A percentile compares a stretch with the other conserved stretches of the same genome.
Evolutionary conservation across 2,797 vertebrate genomes (phyloP).

Genomic region (Morelia viridis): DNA sequence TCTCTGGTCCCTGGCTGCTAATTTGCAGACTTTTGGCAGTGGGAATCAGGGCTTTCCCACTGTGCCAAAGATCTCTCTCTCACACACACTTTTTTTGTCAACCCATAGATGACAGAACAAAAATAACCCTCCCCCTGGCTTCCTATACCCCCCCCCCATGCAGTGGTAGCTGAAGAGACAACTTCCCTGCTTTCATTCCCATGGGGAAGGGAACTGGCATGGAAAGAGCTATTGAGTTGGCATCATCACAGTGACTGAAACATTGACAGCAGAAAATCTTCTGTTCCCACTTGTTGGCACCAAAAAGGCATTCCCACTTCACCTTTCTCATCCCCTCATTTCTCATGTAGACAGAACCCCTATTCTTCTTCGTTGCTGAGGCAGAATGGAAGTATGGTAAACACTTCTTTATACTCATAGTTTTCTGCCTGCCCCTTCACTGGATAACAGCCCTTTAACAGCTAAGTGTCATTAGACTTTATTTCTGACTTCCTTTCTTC

Average conservation of each 20-base stretch:
- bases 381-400: background rate
- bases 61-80: background rate
- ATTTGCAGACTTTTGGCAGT: background rate
- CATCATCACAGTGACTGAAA: background rate
- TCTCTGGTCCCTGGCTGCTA: background rate
- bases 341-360: constrained; percentile 4
- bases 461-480: background rate
- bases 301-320: background rate
- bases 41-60: background rate
- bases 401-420: background rate
- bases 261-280: background rate
- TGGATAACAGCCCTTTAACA: background rate
- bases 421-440: background rate
- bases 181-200: background rate
- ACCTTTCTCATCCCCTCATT: constrained; percentile 9
- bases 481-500: constrained; percentile 58
- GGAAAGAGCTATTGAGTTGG: background rate
- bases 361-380: background rate
- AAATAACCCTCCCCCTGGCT: background rate
- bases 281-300: background rate
- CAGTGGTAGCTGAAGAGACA: background rate
- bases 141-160: background rate
- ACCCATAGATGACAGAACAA: background rate
- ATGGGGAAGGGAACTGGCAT: background rate
- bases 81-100: too few relatives aligned